Evolutionary conservation across 2,888 invertebrate species (phyloP), one percentile per base, ranked within the genome.

Genomic region (Protodeltote pygarga): DNA sequence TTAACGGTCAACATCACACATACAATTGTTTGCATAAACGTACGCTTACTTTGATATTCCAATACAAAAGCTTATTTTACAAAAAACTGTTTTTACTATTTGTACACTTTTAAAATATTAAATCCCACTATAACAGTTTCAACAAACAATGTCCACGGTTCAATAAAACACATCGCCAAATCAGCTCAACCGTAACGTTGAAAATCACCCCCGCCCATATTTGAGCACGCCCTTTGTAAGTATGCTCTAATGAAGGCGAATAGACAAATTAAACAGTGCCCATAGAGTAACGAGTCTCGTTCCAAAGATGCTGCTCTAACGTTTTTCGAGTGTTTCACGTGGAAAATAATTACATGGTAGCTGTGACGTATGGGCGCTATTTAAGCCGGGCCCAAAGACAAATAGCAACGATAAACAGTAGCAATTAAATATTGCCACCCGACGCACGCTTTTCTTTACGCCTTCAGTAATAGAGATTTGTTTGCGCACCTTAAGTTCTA

Each of bases 381-480:
- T 90, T 89, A 89, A 87, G 85, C 83, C 78, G 74, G 69, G 79
- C 84, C 83, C 84, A 83, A 81, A 89, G 91, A 91, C 82, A 85
- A 89, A 91, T 91, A 78, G 83, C 71, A 59, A 82, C 86, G 87
- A 90, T 91, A 91, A 91, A 90, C 87, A 88, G 81, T 73, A 77
- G 83, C 89, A 91, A 91, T 91, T 90, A 90, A 91, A 83, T 89
- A 89, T 90, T 87, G 89, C 88, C 76, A 88, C 79, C 82, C 90
- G 90, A 89, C 89, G 86, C 89, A 88, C 89, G 87, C 85, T 74
- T 88, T 88, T 90, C 89, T 88, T 89, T 88, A 83, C 83, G 77
- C 85, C 75, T 79, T 76, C 64, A 47, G 65, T 89, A 88, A 90
- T 88, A 81, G 82, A 85, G 85, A 89, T 88, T 89, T 87, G 89